Base-by-base conservation (phyloP, 2,888 invertebrate species). In the Pinctada fucata region DNA sequence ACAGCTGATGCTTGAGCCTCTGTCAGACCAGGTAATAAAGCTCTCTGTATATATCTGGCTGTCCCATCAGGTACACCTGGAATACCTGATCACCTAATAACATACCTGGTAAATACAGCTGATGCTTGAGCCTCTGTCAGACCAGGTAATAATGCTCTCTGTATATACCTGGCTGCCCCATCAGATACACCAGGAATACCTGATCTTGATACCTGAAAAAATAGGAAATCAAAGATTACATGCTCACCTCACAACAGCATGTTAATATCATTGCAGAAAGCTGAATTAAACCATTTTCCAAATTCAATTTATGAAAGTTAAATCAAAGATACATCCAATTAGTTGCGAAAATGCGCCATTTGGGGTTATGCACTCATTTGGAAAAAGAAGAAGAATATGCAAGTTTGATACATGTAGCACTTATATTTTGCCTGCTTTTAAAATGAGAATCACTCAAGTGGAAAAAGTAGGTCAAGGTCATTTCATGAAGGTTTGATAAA, bases 51-150 rank as follows among this genome's bases (percentile, higher is more conserved):
- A 93, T 99, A 99, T 85, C 95, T 95, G 6, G 98, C 97, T 0
- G 99, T 97, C 88, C 97, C 96, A 82, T 96, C 95, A 66, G 97
- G 97, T 74, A 99, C 97, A 6, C 99, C 97, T 71, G 96, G 95
- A 88, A 98, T 97, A 13, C 97, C 97, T 31, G 31, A 31, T 31
- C 31, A 31, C 31, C 31, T 31, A 31, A 31, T 31, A 31, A 31
- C 31, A 4, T 69, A 92, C 81, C 97, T 94, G 0, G 99, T 97
- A 93, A 99, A 99, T 79, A 96, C 95, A n/a, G 97, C 97, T 2
- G 97, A 97, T 0, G 99, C 99, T 93, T 99, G 98, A 0, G 97
- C 96, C 93, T 98, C 98, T 47, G 97, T 96, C 89, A 96, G 95
- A 75, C 96, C 96, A 0, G 97, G 97, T 85, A 98, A 93, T 76